Evolutionary conservation across 2,888 invertebrate genomes (phyloP), one percentile per base, ranked within the genome.

Genomic region (Entomobrya proxima): DNA sequence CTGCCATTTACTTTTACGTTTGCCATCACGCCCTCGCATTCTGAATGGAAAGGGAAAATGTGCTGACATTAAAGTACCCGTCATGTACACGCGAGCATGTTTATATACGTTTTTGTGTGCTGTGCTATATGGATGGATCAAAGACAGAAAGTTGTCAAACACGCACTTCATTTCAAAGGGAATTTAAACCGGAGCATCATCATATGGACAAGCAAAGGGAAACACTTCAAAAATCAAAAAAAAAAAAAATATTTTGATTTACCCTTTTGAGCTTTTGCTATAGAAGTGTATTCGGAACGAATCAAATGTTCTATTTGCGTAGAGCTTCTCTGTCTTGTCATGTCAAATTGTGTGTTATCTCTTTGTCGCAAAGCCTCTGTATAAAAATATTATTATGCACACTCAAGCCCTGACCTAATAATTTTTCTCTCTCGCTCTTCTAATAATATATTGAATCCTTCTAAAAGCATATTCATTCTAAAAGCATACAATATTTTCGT

Each of bases 141-240:
- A 69, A 69, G 44, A 27, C 24, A 69, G 37, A 44, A 69, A 44
- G 15, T 69, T 37, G 69, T 69, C 69, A 69, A 40, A 40, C 44
- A 69, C 40, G 44, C 44, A 69, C 69, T 69, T 69, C 69, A 44
- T 69, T 69, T 47, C 44, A 21, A 69, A 40, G 44, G 27, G 27
- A 24, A 69, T 40, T 44, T 40, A 0, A 21, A 61, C 32, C 18
- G 32, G n/a, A 35, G 32, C 61, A 61, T 61, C 61, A 35, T 61
- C 32, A 61, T 58, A n/a, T n/a, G 35, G 18, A 35, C 32, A 52
- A 24, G 52, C 52, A 18, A 52, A 52, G 52, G 4, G n/a, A 52
- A 52, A 61, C 61, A 32, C 13, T n/a, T 32, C 11, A 30, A 37
- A 40, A 1, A 69, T 32, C 15, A 15, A 40, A 40, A 30, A 37